Percentiles rank a stretch among this genome's conserved stretches.
These are phyloP conservation scores for Emmelina monodactyla DNA, from an alignment of 2,888 invertebrate genomes.

Conservation along the genomic window DNA sequence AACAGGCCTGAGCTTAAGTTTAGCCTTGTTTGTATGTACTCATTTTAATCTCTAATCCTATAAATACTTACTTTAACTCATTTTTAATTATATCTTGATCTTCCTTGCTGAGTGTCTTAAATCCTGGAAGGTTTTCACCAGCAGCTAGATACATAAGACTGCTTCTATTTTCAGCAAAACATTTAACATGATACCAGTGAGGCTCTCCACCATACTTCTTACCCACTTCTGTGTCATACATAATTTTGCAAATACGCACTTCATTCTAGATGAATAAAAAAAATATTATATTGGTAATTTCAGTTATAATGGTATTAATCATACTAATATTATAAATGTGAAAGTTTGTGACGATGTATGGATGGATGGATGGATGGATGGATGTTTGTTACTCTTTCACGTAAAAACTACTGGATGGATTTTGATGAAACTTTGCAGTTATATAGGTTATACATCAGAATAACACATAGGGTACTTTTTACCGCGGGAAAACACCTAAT, in stretches of 20 bases:
- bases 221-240: slow-evolving; percentile 82
- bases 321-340: not conserved
- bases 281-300: slow-evolving; percentile 1
- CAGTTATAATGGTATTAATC: not conserved
- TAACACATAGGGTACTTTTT: too few relatives aligned
- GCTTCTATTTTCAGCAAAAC: slow-evolving; percentile 79
- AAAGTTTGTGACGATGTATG: too few relatives aligned
- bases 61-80: slow-evolving; percentile 68
- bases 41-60: too few relatives aligned
- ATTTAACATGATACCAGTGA: slow-evolving; percentile 91
- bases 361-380: too few relatives aligned
- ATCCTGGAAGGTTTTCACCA: slow-evolving; percentile 81
- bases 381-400: too few relatives aligned
- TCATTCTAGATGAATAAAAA: slow-evolving; percentile 58
- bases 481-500: too few relatives aligned
- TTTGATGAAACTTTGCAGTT: too few relatives aligned
- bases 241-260: slow-evolving; percentile 83
- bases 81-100: slow-evolving; percentile 72
- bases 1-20: too few relatives aligned
- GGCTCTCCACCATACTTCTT: slow-evolving; percentile 84
- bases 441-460: too few relatives aligned
- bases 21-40: too few relatives aligned
- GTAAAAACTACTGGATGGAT: too few relatives aligned
- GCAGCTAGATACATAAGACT: slow-evolving; percentile 77
- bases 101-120: slow-evolving; percentile 71